A percentile compares a stretch with the other conserved stretches of the same genome.
These are phyloP conservation scores for Trichacis sp. DNA, from an alignment of 2,888 invertebrate genomes.

Conservation along the genomic window DNA sequence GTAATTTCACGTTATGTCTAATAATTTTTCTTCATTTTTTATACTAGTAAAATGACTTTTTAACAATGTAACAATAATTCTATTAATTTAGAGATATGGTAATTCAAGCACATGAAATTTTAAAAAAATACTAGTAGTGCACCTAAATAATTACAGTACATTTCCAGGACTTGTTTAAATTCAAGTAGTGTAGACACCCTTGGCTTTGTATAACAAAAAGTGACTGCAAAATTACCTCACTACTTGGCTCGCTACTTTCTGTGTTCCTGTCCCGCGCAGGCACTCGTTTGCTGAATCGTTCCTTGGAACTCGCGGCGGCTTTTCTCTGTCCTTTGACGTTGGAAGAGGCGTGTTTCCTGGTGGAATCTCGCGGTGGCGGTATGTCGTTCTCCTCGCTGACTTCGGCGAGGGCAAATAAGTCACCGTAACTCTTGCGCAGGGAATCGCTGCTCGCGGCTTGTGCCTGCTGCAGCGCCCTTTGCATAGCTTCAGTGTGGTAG, in stretches of 20 bases:
- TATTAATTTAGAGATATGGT: too few species aligned
- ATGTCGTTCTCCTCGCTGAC: slow-evolving; percentile 79
- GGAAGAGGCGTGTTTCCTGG: slow-evolving; percentile 57
- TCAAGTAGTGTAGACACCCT: too few species aligned
- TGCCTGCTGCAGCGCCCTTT: slow-evolving; percentile 89
- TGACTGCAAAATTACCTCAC: too few species aligned
- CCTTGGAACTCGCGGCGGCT: slow-evolving; percentile 59
- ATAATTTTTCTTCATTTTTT: too few species aligned
- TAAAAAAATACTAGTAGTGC: too few species aligned
- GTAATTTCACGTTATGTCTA: too few species aligned
- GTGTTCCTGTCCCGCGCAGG: slow-evolving; percentile 58
- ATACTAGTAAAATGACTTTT: too few species aligned
- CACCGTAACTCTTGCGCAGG: slow-evolving; percentile 90
- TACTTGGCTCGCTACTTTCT: slow-evolving; percentile 79
- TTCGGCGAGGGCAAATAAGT: slow-evolving; percentile 89
- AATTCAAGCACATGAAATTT: too few species aligned
- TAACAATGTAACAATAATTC: too few species aligned
- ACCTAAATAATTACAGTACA: too few species aligned
- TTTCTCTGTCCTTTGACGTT: slow-evolving; percentile 57
- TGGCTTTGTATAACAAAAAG: too few species aligned
- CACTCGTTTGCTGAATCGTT: slow-evolving; percentile 60
- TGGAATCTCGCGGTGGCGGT: slow-evolving; percentile 69
- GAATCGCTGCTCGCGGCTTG: slow-evolving; percentile 89
- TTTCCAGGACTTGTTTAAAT: too few species aligned
- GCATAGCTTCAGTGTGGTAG: slow-evolving; percentile 91